These are phyloP conservation scores for Heliothis peltigera DNA, from an alignment of 2,888 invertebrate genomes.

Conservation along the genomic window DNA sequence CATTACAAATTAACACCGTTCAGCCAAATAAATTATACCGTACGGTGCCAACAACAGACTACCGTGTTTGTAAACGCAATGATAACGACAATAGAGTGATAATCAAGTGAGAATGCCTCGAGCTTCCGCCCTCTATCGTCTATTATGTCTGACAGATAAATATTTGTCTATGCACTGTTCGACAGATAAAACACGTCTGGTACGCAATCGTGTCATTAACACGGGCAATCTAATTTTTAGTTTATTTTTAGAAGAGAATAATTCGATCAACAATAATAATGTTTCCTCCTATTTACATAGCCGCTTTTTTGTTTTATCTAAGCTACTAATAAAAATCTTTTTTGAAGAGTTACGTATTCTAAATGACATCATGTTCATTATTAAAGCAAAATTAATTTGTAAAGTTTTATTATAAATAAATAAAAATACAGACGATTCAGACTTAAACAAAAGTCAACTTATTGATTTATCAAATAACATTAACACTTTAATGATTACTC, in stretches of 20 bases:
- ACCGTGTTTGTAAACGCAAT: conserved; percentile 25
- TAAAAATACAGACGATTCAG: too few relatives aligned
- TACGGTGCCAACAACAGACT: conserved; percentile 15
- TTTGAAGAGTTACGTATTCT: too few relatives aligned
- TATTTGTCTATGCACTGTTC: conserved; percentile 15
- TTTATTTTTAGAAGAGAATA: background rate
- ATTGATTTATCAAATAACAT: too few relatives aligned
- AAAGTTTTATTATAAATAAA: too few relatives aligned
- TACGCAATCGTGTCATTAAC: background rate
- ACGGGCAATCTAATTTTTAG: background rate
- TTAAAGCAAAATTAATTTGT: too few relatives aligned
- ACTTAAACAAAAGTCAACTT: too few relatives aligned
- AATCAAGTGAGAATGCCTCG: conserved; percentile 48
- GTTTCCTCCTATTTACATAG: too few relatives aligned
- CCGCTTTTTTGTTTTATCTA: too few relatives aligned
- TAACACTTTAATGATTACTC: background rate
- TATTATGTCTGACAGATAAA: conserved; percentile 12
- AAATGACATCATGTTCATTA: too few relatives aligned
- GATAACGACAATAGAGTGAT: conserved; percentile 47
- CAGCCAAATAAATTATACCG: conserved; percentile 46
- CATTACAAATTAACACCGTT: conserved; percentile 48
- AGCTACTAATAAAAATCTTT: too few relatives aligned
- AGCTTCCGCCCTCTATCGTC: conserved; percentile 23
- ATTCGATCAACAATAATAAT: background rate
- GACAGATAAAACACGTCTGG: background rate